These are phyloP conservation scores for Brenthis ino DNA, from an alignment of 2,888 invertebrate genomes.

Conservation along the genomic window DNA sequence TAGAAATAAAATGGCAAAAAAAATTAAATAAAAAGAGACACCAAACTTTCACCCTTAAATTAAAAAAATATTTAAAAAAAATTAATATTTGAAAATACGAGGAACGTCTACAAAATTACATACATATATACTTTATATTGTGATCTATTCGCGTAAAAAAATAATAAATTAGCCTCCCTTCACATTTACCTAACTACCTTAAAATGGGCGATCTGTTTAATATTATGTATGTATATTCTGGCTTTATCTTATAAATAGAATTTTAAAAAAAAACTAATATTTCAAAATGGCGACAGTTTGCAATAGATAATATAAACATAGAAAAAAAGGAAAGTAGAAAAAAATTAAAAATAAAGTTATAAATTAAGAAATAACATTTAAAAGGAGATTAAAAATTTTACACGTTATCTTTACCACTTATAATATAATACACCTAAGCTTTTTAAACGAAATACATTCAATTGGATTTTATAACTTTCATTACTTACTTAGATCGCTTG, in stretches of 20 bases:
- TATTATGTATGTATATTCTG: slow-evolving; percentile 33
- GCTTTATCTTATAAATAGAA: slow-evolving; percentile 26
- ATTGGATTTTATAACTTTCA: slow-evolving; percentile 18
- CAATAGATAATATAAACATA: background rate
- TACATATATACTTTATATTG: slow-evolving; percentile 33
- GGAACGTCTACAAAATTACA: slow-evolving; percentile 53
- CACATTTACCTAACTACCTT: slow-evolving; percentile 41
- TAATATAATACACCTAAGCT: slow-evolving; percentile 11
- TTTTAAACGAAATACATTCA: background rate
- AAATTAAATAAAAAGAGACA: too few species aligned
- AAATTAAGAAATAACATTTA: background rate
- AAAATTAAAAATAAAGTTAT: slow-evolving; percentile 9
- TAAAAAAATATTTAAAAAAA: slow-evolving; percentile 12
- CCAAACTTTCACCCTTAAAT: slow-evolving; percentile 3
- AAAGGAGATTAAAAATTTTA: background rate
- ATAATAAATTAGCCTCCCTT: slow-evolving; percentile 54
- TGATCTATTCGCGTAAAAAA: slow-evolving; percentile 47
- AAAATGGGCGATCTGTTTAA: slow-evolving; percentile 2
- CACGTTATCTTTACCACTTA: slow-evolving; percentile 1
- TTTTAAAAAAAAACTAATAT: slow-evolving; percentile 29
- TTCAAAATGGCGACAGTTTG: slow-evolving; percentile 27
- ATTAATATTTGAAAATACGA: slow-evolving; percentile 40
- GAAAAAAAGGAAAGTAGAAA: background rate
- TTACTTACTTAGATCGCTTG: slow-evolving; percentile 17
- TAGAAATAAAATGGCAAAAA: background rate